Evolutionary conservation across 30 jellyfish, hydroid and myxozoan species (phyloP).

Genomic region (Aurelia aurita complex sp. Pacific): DNA sequence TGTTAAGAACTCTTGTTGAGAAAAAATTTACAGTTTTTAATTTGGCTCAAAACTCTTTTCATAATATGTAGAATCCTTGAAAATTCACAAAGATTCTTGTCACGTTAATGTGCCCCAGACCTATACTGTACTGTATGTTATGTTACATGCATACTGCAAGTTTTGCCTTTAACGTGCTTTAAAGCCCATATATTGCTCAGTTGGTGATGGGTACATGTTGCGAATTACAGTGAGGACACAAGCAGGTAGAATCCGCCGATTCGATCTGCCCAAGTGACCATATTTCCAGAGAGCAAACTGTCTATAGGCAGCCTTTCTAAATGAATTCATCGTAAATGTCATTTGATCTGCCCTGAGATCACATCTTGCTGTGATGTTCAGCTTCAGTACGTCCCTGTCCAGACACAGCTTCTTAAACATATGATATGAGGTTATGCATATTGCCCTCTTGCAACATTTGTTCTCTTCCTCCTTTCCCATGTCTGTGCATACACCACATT

Average conservation of each 20-base stretch:
- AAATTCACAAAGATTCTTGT: too few species aligned
- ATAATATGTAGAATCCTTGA: too few species aligned
- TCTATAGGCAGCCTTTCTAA: constrained; percentile 36
- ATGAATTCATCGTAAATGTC: constrained; percentile 26
- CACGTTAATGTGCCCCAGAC: too few species aligned
- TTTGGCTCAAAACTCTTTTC: neutral
- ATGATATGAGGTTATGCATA: constrained; percentile 19
- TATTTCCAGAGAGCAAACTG: constrained; percentile 38
- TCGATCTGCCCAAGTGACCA: constrained; percentile 18
- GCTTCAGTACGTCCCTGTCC: constrained; percentile 21
- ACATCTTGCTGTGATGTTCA: constrained; percentile 19
- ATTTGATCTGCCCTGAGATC: constrained; percentile 41
- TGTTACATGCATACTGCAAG: neutral
- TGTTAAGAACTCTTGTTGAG: too few species aligned
- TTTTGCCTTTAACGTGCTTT: constrained; percentile 14
- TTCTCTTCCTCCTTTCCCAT: constrained; percentile 31
- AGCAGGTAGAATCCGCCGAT: constrained; percentile 28
- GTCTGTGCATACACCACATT: constrained; percentile 19
- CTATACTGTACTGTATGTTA: neutral
- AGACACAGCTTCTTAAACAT: constrained; percentile 6
- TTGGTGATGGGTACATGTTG: constrained; percentile 1
- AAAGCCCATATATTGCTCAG: constrained; percentile 28
- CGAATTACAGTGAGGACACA: constrained; percentile 7
- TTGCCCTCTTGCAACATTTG: constrained; percentile 46
- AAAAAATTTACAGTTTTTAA: too few species aligned